These are phyloP conservation scores for Arvicanthis niloticus DNA, from an alignment of 2,113 vertebrate species.

Conservation along the genomic window DNA sequence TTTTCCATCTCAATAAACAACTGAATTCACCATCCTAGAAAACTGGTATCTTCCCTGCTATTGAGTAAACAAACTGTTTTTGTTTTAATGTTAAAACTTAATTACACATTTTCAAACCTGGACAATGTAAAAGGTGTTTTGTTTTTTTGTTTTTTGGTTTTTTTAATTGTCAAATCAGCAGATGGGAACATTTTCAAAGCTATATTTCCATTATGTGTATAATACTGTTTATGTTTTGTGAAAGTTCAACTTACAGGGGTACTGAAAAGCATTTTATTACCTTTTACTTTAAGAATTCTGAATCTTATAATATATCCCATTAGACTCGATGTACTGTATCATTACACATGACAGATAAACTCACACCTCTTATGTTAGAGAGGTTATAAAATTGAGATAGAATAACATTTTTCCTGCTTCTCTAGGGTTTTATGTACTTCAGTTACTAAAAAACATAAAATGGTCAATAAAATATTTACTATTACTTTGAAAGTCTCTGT, in stretches of 20 bases:
- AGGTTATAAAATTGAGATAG: conserved; percentile 82
- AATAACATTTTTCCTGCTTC: conserved; percentile 83
- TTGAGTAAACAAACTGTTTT: conserved; percentile 28
- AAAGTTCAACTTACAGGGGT: conserved; percentile 73
- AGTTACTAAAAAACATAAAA: conserved; percentile 87
- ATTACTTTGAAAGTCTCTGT: conserved; percentile 81
- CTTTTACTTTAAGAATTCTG: conserved; percentile 80
- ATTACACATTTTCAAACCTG: conserved; percentile 57
- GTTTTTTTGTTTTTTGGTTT: not conserved
- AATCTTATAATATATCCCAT: conserved; percentile 80
- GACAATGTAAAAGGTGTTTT: conserved; percentile 32
- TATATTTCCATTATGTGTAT: conserved; percentile 79
- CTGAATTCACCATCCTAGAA: not conserved
- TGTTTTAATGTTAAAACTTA: conserved; percentile 72
- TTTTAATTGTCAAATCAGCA: conserved; percentile 53
- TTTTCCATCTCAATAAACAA: not conserved
- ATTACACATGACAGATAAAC: conserved; percentile 86
- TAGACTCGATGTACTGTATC: conserved; percentile 87
- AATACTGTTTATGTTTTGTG: conserved; percentile 79
- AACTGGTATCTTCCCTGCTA: not conserved
- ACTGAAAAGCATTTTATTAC: conserved; percentile 82
- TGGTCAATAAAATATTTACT: conserved; percentile 87
- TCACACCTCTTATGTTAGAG: conserved; percentile 83
- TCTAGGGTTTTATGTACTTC: conserved; percentile 85
- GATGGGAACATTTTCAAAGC: conserved; percentile 50